Evolutionary conservation across 2,797 vertebrate species (phyloP).

Genomic region (Chaunax sp.): DNA sequence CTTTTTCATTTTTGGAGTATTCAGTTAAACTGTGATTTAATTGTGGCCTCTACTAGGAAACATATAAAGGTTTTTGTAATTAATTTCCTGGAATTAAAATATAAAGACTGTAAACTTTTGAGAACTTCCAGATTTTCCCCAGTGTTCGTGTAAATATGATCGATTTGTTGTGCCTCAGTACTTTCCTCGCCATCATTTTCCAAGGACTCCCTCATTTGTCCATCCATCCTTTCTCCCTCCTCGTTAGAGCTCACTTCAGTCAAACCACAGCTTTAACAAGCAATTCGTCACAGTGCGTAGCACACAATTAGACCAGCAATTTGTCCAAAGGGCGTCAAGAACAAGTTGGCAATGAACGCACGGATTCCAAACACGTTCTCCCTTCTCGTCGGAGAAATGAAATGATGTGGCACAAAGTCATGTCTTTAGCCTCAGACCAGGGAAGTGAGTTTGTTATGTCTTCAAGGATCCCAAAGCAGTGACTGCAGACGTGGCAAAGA

Average conservation of each 20-base stretch:
- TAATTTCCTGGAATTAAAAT: too few species aligned
- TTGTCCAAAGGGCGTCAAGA: slow-evolving; percentile 64
- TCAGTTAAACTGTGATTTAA: not conserved
- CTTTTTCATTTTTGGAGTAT: not conserved
- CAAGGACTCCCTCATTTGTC: slow-evolving; percentile 12
- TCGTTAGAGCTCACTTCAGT: slow-evolving; percentile 60
- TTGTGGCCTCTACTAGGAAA: too few species aligned
- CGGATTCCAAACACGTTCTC: slow-evolving; percentile 67
- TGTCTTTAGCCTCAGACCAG: slow-evolving; percentile 73
- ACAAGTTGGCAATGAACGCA: slow-evolving; percentile 71
- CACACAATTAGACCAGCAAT: slow-evolving; percentile 76
- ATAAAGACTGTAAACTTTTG: not conserved
- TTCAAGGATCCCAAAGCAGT: slow-evolving; percentile 47
- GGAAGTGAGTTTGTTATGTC: slow-evolving; percentile 70
- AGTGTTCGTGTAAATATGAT: not conserved
- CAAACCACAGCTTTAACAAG: slow-evolving; percentile 73
- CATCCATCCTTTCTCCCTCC: slow-evolving; percentile 31
- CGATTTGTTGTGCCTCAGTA: slow-evolving; percentile 7
- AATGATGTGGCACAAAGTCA: slow-evolving; percentile 75
- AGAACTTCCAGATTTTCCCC: slow-evolving; percentile 2
- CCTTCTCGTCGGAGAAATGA: slow-evolving; percentile 60
- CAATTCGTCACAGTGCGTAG: slow-evolving; percentile 70
- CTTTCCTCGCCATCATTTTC: slow-evolving; percentile 20
- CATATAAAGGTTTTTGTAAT: too few species aligned
- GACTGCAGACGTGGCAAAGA: slow-evolving; percentile 52